These are phyloP conservation scores for Aeoliscus strigatus DNA, from an alignment of 2,797 vertebrate species.

Conservation along the genomic window DNA sequence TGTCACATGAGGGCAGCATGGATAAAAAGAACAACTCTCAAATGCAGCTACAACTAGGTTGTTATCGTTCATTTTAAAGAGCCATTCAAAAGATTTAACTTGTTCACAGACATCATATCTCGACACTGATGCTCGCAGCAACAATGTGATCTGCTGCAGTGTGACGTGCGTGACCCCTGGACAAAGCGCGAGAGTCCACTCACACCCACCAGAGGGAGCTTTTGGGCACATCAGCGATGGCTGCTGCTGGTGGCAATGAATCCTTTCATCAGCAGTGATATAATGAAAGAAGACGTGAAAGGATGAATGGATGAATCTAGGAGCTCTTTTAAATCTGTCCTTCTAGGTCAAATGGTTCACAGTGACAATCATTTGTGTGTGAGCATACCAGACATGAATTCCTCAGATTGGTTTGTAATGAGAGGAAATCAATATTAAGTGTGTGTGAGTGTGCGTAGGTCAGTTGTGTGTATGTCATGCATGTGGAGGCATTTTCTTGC, in stretches of 20 bases:
- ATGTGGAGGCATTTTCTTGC: constrained; percentile 9
- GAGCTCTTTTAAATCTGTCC: neutral
- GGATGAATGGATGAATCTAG: neutral
- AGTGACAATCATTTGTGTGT: no score
- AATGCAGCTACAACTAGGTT: no score
- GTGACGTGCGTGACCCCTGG: constrained; percentile 40
- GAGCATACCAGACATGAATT: no score
- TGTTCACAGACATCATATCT: no score
- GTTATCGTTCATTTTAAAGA: no score
- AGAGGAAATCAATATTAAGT: constrained; percentile 3
- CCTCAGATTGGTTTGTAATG: no score
- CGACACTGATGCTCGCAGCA: constrained; percentile 30
- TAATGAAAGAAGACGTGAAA: constrained; percentile 14
- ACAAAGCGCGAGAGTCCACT: constrained; percentile 15
- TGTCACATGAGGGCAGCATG: no score
- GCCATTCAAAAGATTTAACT: no score
- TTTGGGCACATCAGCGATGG: constrained; percentile 31
- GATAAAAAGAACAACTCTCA: no score
- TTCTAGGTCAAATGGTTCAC: neutral
- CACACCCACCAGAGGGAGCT: constrained; percentile 61
- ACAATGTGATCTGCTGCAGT: constrained; percentile 33
- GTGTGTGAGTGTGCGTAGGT: no score
- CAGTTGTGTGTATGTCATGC: constrained; percentile 7
- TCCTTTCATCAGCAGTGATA: constrained; percentile 19
- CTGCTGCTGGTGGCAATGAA: constrained; percentile 25